A percentile compares a stretch with the other conserved stretches of the same genome.
phyloP scores from a whole-genome alignment of 2,797 vertebrate species.

The Mionectes olivaceus region DNA sequence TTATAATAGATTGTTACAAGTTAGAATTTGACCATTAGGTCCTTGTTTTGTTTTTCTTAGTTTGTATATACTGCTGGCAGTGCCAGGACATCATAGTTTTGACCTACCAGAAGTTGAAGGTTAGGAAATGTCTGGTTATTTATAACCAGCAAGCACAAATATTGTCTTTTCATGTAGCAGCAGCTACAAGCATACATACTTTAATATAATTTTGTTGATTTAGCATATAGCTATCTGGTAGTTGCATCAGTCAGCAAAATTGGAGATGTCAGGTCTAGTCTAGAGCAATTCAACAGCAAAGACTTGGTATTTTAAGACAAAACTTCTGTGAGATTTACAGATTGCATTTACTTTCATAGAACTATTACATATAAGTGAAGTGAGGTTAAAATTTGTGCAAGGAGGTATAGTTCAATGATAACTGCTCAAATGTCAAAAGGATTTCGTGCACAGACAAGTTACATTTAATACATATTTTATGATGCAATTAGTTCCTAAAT shows the following conservation, averaged over 20 bases:
- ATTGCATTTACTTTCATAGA: neutral
- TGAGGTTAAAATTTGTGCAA: neutral
- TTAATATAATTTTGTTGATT: neutral
- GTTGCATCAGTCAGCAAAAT: neutral
- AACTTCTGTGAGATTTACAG: neutral
- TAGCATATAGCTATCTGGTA: neutral
- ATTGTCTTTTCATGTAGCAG: neutral
- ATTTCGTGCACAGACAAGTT: neutral
- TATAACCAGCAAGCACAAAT: neutral
- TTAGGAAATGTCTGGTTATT: neutral
- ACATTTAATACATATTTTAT: neutral
- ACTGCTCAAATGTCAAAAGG: neutral
- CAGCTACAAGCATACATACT: neutral
- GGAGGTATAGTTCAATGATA: neutral
- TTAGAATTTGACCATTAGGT: neutral
- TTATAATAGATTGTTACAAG: neutral
- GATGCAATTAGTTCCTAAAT: neutral
- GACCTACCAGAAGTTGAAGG: neutral
- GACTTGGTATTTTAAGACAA: neutral
- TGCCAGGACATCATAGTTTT: neutral
- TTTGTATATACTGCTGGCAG: neutral
- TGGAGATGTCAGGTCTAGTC: neutral
- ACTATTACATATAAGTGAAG: neutral
- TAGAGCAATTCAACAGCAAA: neutral
- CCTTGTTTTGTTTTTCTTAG: neutral